Evolutionary conservation across 2,888 invertebrate species (phyloP), one percentile per base, ranked within the genome.

Genomic region (Plutella xylostella): DNA sequence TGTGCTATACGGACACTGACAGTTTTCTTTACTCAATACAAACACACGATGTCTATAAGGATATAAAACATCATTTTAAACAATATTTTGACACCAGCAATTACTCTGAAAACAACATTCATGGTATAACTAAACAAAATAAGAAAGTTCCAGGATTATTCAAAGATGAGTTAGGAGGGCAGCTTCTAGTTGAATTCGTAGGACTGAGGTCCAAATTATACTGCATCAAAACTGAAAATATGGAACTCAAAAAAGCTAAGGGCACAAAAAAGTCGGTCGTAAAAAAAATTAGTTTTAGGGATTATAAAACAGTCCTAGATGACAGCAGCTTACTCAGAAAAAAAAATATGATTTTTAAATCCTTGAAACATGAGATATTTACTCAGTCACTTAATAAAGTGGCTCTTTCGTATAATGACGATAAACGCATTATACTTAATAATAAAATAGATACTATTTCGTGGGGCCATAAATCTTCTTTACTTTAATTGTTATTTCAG

Each of bases 1-100:
- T 50, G 14, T 46, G 45, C 14, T 50, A 50, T 33, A 50, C 48
- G 6, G 50, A 50, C 35, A 50, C 48, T 5, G 50, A 50, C 18
- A 45, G 42, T n/a, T 42, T 48, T 14, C 18, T 50, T 9, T 50
- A 50, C 25, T 15, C 30, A 4, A 37, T 50, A 14, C 30, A 30
- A 15, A 48, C 48, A 7, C 11, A 38, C 11, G 46, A 50, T 14
- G 20, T 48, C 39, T 50, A 48, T 28, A 28, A 22, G 3, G 41
- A 45, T n/a, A 15, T 45, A 18, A 40, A 28, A 37, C n/a, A 20
- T 2, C 1, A 45, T 41, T 18, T 42, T 21, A n/a, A 11, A 33
- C 12, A 41, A 11, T 41, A 47, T 30, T 42, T 38, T 39, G 47
- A 47, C 33, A 47, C 47, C 1, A 37, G 37, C 19, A 33, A 31